Percentiles rank a stretch among this genome's conserved stretches.
Evolutionary conservation across 2,113 vertebrate genomes (phyloP).

Genomic region (Picathartes gymnocephalus): DNA sequence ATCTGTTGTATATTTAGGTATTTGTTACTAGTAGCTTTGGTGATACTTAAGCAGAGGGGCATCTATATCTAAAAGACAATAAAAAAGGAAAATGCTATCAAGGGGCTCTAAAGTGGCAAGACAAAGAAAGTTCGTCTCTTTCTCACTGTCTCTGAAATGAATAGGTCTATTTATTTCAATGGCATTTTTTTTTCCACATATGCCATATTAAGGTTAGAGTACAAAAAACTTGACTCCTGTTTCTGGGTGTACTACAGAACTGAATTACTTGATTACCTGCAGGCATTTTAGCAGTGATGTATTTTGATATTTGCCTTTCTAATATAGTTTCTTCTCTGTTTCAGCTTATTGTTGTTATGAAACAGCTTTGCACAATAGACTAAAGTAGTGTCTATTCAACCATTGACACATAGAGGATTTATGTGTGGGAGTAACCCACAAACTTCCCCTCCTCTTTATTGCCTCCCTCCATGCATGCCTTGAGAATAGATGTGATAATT

Average conservation of each 20-base stretch:
- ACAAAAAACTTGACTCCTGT: constrained; percentile 50
- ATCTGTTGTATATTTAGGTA: constrained; percentile 71
- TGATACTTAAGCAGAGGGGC: constrained; percentile 64
- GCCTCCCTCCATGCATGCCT: constrained; percentile 21
- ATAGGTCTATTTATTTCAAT: constrained; percentile 69
- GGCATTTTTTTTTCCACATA: constrained; percentile 23
- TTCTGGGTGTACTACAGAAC: not conserved
- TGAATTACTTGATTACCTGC: constrained; percentile 42
- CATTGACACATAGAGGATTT: constrained; percentile 59
- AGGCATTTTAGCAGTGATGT: constrained; percentile 33
- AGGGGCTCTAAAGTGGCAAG: constrained; percentile 60
- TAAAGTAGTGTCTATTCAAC: constrained; percentile 52
- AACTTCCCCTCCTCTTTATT: constrained; percentile 51
- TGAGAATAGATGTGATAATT: constrained; percentile 63
- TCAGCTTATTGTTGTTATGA: constrained; percentile 52
- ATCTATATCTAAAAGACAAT: constrained; percentile 71
- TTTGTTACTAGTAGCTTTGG: constrained; percentile 66
- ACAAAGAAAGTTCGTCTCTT: constrained; percentile 67
- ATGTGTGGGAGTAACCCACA: constrained; percentile 63
- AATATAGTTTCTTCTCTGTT: constrained; percentile 47
- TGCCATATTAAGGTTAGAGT: constrained; percentile 28
- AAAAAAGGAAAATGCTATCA: constrained; percentile 69
- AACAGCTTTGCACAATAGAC: constrained; percentile 54
- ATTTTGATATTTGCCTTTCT: constrained; percentile 58
- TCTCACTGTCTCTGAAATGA: constrained; percentile 67